Conservation (phyloP, 1,140 invertebrate species). For the Leptonema lineaticorne region DNA sequence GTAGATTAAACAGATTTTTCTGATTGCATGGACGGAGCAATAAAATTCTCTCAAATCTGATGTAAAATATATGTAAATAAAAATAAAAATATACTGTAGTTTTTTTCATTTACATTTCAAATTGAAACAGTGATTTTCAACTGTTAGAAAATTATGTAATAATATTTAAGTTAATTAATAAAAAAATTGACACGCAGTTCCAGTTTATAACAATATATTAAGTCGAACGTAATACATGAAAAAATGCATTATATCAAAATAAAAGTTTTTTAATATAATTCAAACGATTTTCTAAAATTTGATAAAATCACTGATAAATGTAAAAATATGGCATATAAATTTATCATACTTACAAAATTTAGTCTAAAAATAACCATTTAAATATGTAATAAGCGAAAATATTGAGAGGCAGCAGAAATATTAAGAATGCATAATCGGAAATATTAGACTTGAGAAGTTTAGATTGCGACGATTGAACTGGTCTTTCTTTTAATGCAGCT, state of each 20-base stretch:
- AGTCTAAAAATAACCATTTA: slow-evolving; percentile 17
- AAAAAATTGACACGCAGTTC: too few relatives aligned
- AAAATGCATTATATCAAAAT: background rate
- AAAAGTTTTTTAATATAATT: too few relatives aligned
- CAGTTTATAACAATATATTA: too few relatives aligned
- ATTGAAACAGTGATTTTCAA: too few relatives aligned
- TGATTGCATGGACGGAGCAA: background rate
- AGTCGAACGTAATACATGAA: background rate
- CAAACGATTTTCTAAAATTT: too few relatives aligned
- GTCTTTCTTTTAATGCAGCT: slow-evolving; percentile 28
- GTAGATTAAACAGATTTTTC: too few relatives aligned
- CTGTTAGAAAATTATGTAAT: too few relatives aligned
- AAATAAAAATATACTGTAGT: background rate
- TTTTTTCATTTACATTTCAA: too few relatives aligned
- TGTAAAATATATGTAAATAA: background rate
- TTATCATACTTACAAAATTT: slow-evolving; percentile 6
- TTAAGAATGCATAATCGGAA: slow-evolving; percentile 6
- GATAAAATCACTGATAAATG: too few relatives aligned
- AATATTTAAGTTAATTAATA: too few relatives aligned
- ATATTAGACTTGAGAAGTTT: background rate
- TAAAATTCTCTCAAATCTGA: background rate
- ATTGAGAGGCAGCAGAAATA: slow-evolving; percentile 18
- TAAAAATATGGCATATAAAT: too few relatives aligned
- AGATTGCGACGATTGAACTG: background rate
- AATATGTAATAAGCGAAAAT: slow-evolving; percentile 21